Conservation (phyloP, 2,113 vertebrate genomes). For the Glaucidium brasilianum region DNA sequence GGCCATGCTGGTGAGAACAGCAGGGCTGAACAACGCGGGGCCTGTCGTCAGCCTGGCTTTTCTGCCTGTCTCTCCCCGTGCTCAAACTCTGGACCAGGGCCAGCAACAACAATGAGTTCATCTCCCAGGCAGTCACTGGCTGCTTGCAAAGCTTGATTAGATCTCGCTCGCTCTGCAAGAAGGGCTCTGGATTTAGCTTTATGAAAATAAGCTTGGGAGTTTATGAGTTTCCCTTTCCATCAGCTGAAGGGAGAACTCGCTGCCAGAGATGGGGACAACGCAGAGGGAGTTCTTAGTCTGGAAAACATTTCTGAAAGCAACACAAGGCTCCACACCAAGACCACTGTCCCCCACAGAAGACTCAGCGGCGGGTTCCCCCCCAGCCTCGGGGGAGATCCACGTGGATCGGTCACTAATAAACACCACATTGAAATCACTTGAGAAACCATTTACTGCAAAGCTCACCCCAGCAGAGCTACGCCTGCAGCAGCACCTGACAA, state of each 20-base stretch:
- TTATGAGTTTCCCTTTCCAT: slow-evolving; percentile 29
- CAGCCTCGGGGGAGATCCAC: background rate
- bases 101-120: slow-evolving; percentile 66
- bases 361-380: background rate
- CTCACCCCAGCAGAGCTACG: background rate
- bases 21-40: background rate
- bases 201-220: slow-evolving; percentile 26
- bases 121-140: slow-evolving; percentile 45
- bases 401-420: background rate
- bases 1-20: background rate
- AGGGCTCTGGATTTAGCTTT: slow-evolving; percentile 24
- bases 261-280: background rate
- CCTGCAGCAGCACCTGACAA: background rate
- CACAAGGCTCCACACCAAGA: slow-evolving; percentile 64
- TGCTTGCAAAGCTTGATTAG: slow-evolving; percentile 35
- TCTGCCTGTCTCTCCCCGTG: background rate
- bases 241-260: background rate
- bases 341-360: background rate
- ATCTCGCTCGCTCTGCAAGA: slow-evolving; percentile 41
- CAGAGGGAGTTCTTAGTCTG: background rate
- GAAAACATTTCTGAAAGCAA: slow-evolving; percentile 10
- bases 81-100: slow-evolving; percentile 47
- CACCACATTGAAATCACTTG: rapidly evolving
- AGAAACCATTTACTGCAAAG: background rate
- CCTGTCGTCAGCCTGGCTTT: background rate